These are phyloP conservation scores for Diabrotica undecimpunctata DNA, from an alignment of 1,140 invertebrate genomes.

Conservation along the genomic window DNA sequence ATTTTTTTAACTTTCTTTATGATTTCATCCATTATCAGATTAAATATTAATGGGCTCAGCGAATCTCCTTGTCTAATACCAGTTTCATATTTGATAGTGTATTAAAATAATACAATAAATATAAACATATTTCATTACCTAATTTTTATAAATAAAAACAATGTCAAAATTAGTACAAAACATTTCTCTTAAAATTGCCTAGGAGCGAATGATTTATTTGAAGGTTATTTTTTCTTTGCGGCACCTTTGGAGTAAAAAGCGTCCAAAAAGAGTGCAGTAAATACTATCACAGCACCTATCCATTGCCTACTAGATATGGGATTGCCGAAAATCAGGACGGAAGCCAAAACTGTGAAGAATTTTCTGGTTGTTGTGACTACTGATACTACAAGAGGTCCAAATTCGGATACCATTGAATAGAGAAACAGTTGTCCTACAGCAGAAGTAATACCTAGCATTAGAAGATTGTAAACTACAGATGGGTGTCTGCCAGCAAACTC, in stretches of 20 bases:
- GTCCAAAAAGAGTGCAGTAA: slow-evolving; percentile 73
- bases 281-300: slow-evolving; percentile 86
- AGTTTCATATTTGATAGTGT: no score
- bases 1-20: no score
- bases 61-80: no score
- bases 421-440: slow-evolving; percentile 96
- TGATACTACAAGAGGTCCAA: slow-evolving; percentile 93
- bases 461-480: slow-evolving; percentile 68
- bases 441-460: slow-evolving; percentile 74
- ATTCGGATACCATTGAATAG: slow-evolving; percentile 87
- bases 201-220: background rate
- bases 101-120: no score
- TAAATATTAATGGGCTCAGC: no score
- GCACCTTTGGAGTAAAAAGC: slow-evolving; percentile 56
- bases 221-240: slow-evolving; percentile 40
- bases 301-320: slow-evolving; percentile 76
- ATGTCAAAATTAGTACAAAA: no score
- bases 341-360: slow-evolving; percentile 95
- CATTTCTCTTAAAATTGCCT: no score
- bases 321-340: slow-evolving; percentile 93
- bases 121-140: no score
- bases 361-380: slow-evolving; percentile 97
- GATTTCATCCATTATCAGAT: no score
- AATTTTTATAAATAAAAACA: no score
- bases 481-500: slow-evolving; percentile 81